A percentile compares a stretch with the other conserved stretches of the same genome.
These are phyloP conservation scores for Paracyclopina nana DNA, from an alignment of 1,140 invertebrate genomes.

Conservation along the genomic window DNA sequence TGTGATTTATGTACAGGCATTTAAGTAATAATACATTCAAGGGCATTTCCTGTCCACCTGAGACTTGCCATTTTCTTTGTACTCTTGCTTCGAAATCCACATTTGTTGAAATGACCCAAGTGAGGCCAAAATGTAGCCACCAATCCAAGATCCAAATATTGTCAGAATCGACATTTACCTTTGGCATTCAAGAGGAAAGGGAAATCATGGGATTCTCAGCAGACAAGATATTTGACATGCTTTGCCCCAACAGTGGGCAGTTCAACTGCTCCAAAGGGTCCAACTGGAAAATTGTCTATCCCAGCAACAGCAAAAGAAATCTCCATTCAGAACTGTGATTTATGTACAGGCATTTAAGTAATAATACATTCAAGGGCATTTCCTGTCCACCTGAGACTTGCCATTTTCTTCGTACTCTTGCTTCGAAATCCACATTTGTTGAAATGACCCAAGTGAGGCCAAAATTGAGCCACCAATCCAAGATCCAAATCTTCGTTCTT, in stretches of 20 bases:
- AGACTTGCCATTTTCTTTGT: constrained; percentile 75
- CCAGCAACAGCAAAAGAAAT: neutral
- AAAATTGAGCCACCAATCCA: constrained; percentile 94
- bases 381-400: constrained; percentile 72
- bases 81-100: constrained; percentile 93
- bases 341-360: neutral
- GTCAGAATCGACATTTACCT: constrained; percentile 77
- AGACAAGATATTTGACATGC: constrained; percentile 63
- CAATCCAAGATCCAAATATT: constrained; percentile 92
- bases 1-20: too few species aligned
- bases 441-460: constrained; percentile 82
- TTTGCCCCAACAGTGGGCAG: constrained; percentile 36
- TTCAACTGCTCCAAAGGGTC: constrained; percentile 8
- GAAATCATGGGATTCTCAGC: constrained; percentile 71
- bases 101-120: constrained; percentile 91
- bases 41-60: constrained; percentile 84
- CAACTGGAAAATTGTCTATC: neutral
- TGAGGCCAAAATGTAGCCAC: constrained; percentile 82
- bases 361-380: constrained; percentile 53
- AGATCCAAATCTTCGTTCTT: constrained; percentile 69
- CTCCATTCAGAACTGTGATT: too few species aligned
- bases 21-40: too few species aligned
- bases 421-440: constrained; percentile 94
- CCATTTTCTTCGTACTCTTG: constrained; percentile 91
- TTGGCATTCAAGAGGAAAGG: constrained; percentile 86